Base-by-base conservation (phyloP, 1,140 invertebrate species). In the Danaus plexippus region DNA sequence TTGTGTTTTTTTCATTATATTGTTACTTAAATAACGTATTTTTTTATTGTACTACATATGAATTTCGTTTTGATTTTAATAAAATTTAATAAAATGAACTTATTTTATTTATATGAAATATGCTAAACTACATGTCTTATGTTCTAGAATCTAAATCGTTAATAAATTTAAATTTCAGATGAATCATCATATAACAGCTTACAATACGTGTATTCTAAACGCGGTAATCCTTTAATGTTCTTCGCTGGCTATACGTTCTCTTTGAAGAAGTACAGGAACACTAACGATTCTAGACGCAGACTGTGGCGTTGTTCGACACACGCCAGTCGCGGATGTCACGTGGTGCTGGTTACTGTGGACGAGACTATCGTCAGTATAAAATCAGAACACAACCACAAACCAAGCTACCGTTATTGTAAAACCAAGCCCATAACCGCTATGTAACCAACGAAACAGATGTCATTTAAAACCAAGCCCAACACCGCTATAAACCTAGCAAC, bases 281-380 rank as follows among this genome's bases (percentile, higher is more conserved):
- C 13, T 4, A 11, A 45, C 9, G 11, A 45, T 11, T 51, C 15
- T 41, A 42, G 13, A 6, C 48, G 22, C 44, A 58, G 22, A 15
- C 11, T 48, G 15, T 71, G 66, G 63, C 40, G 49, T 3, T 74
- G 69, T 47, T 71, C 66, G 0, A 67, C 63, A 11, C 69, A 71
- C 43, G 58, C 54, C 42, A 52, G 48, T n/a, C 60, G 61, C 4
- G 62, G 63, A 1, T 72, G 71, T 12, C 40, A 15, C 10, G 67
- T 58, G 1, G 9, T 50, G 1, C 6, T 66, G 0, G 41, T 43
- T 1, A 66, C 60, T 0, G 3, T 64, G 6, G 56, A 60, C 6
- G 50, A 63, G 1, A 47, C 40, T 12, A 48, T 65, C 3, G 13
- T 47, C 3, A 43, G 11, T 7, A 9, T 58, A 2, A 53, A 52